Evolutionary conservation across 2,113 vertebrate genomes (phyloP).

Genomic region (Sardina pilchardus): DNA sequence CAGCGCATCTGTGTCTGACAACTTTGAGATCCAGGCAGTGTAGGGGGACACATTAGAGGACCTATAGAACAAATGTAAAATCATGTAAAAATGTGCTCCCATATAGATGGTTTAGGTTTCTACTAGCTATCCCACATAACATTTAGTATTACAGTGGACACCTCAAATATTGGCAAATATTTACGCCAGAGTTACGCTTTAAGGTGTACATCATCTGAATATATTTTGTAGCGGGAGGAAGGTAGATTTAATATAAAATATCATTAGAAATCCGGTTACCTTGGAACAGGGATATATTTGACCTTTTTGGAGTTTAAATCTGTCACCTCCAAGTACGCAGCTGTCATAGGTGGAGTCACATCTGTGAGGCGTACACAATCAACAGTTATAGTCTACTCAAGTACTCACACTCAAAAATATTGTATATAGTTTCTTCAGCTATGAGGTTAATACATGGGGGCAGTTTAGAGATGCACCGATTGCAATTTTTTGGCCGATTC

Average conservation of each 20-base stretch:
- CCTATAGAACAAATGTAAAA: constrained; percentile 62
- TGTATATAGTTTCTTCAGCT: too few species aligned
- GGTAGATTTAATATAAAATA: neutral
- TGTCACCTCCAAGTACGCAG: constrained; percentile 91
- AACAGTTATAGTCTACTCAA: neutral
- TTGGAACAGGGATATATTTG: constrained; percentile 91
- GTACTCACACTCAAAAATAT: neutral
- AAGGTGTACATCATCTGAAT: too few species aligned
- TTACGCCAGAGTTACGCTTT: too few species aligned
- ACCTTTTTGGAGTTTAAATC: constrained; percentile 92
- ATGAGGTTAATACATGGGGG: too few species aligned
- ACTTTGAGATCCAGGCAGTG: constrained; percentile 85
- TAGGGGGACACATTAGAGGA: constrained; percentile 80
- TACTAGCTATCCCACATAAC: too few species aligned
- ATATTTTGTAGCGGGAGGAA: too few species aligned
- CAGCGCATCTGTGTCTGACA: constrained; percentile 85
- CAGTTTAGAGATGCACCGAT: too few species aligned
- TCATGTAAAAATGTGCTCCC: too few species aligned
- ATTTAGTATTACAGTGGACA: too few species aligned
- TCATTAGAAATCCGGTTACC: constrained; percentile 68
- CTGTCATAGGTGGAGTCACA: constrained; percentile 79
- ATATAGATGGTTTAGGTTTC: too few species aligned
- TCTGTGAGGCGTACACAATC: constrained; percentile 70
- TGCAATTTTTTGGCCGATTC: too few species aligned
- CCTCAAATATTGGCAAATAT: too few species aligned